These are phyloP conservation scores for Dicrostonyx torquatus DNA, from an alignment of 2,797 vertebrate species.

Conservation along the genomic window DNA sequence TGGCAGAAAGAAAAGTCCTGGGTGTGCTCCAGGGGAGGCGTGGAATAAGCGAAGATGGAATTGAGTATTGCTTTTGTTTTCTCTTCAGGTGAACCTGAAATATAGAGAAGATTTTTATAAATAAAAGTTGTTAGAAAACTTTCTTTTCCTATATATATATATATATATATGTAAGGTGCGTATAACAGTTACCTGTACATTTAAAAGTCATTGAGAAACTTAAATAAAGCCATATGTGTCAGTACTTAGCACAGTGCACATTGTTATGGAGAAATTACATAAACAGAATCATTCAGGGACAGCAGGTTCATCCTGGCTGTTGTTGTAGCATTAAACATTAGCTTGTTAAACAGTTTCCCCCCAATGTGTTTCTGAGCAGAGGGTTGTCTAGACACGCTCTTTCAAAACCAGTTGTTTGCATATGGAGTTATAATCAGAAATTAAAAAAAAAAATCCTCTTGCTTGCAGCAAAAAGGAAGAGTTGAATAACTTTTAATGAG, in stretches of 20 bases:
- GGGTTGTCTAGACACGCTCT: conserved; percentile 64
- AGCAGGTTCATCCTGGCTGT: neutral
- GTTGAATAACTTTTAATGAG: conserved; percentile 68
- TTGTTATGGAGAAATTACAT: neutral
- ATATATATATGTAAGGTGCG: neutral
- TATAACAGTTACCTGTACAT: neutral
- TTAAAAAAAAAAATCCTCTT: conserved; percentile 37
- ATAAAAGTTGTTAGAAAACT: neutral
- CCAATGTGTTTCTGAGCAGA: conserved; percentile 36
- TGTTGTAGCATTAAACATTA: conserved; percentile 9
- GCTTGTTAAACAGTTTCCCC: conserved; percentile 13
- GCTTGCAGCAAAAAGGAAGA: conserved; percentile 71
- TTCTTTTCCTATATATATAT: neutral
- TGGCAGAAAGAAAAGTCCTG: neutral
- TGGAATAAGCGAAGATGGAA: neutral
- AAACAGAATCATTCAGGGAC: neutral
- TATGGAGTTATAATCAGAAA: conserved; percentile 47
- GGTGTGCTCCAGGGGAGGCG: neutral
- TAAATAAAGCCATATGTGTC: neutral
- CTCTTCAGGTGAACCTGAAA: neutral
- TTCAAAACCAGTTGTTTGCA: conserved; percentile 59
- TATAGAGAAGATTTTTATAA: conserved; percentile 25
- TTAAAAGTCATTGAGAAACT: neutral
- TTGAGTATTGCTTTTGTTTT: neutral
- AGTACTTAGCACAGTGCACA: neutral